Evolutionary conservation across 2,113 vertebrate genomes (phyloP), one percentile per base, ranked within the genome.

Genomic region (Gnathonemus longibarbis): DNA sequence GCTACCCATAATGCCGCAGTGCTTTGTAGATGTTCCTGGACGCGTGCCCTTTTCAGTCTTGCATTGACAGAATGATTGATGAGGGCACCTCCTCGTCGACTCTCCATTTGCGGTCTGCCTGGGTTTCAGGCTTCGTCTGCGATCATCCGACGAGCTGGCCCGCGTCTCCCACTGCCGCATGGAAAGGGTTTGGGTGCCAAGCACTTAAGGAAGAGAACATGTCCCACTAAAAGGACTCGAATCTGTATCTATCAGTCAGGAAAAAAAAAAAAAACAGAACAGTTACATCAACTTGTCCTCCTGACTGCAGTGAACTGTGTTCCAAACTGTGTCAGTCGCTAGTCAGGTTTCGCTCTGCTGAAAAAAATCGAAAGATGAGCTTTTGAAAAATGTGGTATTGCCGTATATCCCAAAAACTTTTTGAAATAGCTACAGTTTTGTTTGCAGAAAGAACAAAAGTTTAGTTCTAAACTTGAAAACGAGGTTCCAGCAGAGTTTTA

Each of bases 171-270:
- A 31, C 50, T 56, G 84, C 17, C 31, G 3, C n/a, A 10, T 53
- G 49, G 88, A 83, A 89, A 89, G 88, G 74, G 88, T 15, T 89
- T 84, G 70, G 88, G 74, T 89, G 88, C 46, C 15, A 5, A 84
- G 31, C n/a, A 35, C 74, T 74, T 46, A n/a, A n/a, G 21, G 50
- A 53, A 39, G 74, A 80, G 85, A 56, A n/a, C 21, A 27, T 15
- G 31, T 39, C 50, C 13, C 15, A 39, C 27, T 52, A 39, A 53
- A 35, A 21, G 49, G 21, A 15, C 48, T n/a, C 13, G 6, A 31
- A 53, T 46, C 84, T 13, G 24, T 86, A 13, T 86, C n/a, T 10
- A 9, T 27, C 10, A 27, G n/a, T 27, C 48, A 13, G n/a, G 7
- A 42, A 80, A 80, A 19, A 35, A 6, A 7, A 5, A 2, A 74